Percentiles rank a stretch among this genome's conserved stretches.
phyloP scores from a whole-genome alignment of 30 jellyfish, hydroid and myxozoan genomes.

The Mastigias papua region DNA sequence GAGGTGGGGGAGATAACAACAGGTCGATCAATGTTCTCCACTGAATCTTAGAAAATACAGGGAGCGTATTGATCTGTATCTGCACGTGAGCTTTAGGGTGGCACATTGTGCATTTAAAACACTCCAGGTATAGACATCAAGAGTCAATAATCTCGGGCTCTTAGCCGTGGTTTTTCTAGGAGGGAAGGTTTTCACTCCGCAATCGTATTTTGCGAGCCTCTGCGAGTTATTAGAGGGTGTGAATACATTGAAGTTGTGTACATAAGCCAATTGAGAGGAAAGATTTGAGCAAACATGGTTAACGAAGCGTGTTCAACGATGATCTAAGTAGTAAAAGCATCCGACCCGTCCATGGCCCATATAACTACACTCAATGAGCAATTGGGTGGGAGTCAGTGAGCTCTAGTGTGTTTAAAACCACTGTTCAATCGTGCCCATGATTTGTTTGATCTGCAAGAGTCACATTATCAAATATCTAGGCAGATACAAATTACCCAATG shows the following conservation, averaged over 20 bases:
- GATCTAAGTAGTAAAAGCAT: slow-evolving; percentile 67
- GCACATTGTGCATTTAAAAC: background rate
- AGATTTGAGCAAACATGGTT: slow-evolving; percentile 29
- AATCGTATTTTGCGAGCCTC: slow-evolving; percentile 30
- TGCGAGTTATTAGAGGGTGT: slow-evolving; percentile 41
- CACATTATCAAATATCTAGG: background rate
- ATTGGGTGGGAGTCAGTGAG: slow-evolving; percentile 18
- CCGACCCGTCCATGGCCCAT: slow-evolving; percentile 58
- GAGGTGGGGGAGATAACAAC: background rate
- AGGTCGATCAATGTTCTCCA: slow-evolving; percentile 49
- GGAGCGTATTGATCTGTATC: slow-evolving; percentile 13
- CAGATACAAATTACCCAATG: background rate
- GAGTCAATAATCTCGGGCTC: background rate
- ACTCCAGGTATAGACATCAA: slow-evolving; percentile 6
- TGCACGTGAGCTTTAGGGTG: slow-evolving; percentile 28
- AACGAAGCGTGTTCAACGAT: slow-evolving; percentile 62
- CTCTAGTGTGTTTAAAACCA: slow-evolving; percentile 19
- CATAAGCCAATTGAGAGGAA: slow-evolving; percentile 20
- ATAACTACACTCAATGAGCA: slow-evolving; percentile 24
- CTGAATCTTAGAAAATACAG: background rate
- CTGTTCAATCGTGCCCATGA: slow-evolving; percentile 46
- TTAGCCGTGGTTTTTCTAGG: background rate
- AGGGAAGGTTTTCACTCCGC: background rate
- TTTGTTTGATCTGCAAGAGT: slow-evolving; percentile 16
- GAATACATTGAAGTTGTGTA: slow-evolving; percentile 51